phyloP scores from a whole-genome alignment of 2,113 vertebrate species.

The Melanocharis versteri region DNA sequence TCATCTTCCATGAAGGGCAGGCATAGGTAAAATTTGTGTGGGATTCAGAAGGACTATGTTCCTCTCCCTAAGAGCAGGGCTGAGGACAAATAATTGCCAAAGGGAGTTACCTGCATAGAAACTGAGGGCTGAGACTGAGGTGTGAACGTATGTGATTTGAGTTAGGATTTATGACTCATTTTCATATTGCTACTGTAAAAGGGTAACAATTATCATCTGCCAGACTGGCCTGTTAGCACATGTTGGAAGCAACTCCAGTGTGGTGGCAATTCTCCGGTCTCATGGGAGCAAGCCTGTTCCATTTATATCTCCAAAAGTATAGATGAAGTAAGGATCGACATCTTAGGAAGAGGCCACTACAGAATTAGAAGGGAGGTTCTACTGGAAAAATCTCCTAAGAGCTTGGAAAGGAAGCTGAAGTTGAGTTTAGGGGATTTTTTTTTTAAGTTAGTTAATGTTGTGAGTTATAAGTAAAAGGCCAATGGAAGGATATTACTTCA shows the following conservation, averaged over 20 bases:
- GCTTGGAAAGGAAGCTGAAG: background rate
- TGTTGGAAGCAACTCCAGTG: background rate
- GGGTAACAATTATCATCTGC: background rate
- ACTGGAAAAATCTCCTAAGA: background rate
- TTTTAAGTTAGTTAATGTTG: background rate
- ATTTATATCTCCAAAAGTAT: background rate
- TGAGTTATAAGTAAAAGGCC: background rate
- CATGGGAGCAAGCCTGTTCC: background rate
- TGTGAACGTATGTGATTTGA: background rate
- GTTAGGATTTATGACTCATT: background rate
- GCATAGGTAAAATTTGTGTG: background rate
- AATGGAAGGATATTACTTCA: background rate
- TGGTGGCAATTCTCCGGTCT: rapidly evolving
- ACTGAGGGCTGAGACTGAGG: background rate
- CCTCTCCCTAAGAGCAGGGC: background rate
- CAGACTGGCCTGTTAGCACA: background rate
- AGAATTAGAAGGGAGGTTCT: background rate
- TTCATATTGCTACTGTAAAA: slow-evolving; percentile 2
- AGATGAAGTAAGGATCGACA: background rate
- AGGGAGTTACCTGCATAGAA: background rate
- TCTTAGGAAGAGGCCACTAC: background rate
- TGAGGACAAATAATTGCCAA: background rate
- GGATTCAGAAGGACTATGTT: background rate
- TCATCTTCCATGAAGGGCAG: background rate
- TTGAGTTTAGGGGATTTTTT: background rate